These are phyloP conservation scores for Ctenicera cuprea DNA, from an alignment of 2,888 invertebrate genomes.

Conservation along the genomic window DNA sequence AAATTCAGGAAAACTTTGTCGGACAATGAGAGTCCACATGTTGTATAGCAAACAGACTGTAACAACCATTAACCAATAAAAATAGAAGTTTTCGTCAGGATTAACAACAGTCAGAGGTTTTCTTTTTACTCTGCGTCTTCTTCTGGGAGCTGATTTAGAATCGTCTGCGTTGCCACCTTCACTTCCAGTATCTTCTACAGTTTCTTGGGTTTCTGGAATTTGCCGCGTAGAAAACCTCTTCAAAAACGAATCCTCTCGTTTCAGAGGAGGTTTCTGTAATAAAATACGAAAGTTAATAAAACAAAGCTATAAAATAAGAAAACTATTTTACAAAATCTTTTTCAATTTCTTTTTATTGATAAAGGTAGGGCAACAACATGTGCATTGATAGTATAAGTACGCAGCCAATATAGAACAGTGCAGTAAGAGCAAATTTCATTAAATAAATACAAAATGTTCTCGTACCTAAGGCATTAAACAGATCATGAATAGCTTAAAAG, in stretches of 20 bases:
- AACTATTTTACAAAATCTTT: neutral
- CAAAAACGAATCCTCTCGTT: slow-evolving; percentile 94
- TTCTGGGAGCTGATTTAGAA: slow-evolving; percentile 70
- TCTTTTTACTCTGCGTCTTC: slow-evolving; percentile 81
- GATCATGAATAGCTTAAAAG: slow-evolving; percentile 13
- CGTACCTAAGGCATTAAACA: neutral
- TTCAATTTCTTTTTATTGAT: too few relatives aligned
- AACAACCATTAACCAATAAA: slow-evolving; percentile 94
- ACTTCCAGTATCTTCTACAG: slow-evolving; percentile 81
- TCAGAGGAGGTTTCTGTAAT: slow-evolving; percentile 85
- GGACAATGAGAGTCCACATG: slow-evolving; percentile 95
- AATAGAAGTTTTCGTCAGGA: slow-evolving; percentile 96
- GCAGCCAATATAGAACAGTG: neutral
- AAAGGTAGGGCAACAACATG: neutral
- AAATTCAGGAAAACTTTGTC: slow-evolving; percentile 95
- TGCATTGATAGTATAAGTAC: neutral
- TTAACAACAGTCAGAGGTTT: slow-evolving; percentile 91
- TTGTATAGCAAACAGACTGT: slow-evolving; percentile 95
- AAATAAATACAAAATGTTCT: slow-evolving; percentile 2
- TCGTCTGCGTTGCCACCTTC: slow-evolving; percentile 73
- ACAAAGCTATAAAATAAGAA: neutral
- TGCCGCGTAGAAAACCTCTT: slow-evolving; percentile 95
- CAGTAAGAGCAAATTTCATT: neutral
- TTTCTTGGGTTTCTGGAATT: slow-evolving; percentile 90
- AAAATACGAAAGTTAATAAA: slow-evolving; percentile 17